Conservation (phyloP, 2,888 invertebrate species). For the Nomada ferruginata region DNA sequence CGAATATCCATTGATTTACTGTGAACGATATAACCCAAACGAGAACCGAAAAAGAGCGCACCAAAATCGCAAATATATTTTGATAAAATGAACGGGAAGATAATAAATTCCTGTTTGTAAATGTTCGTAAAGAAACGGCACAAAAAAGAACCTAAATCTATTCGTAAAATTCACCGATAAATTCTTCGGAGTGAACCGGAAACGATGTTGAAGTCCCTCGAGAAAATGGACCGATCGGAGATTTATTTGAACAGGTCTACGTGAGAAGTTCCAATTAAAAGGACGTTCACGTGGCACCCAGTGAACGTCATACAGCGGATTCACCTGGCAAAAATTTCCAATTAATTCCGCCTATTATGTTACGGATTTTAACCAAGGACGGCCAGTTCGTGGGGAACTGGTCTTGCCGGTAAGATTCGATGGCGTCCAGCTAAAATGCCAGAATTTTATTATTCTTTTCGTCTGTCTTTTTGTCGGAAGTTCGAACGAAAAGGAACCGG, state of each 20-base stretch:
- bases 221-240: not conserved
- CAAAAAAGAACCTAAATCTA: too few relatives aligned
- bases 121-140: too few relatives aligned
- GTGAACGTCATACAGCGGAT: constrained; percentile 40
- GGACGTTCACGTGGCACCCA: not conserved
- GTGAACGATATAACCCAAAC: too few relatives aligned
- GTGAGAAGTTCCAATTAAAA: constrained; percentile 4
- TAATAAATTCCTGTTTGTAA: too few relatives aligned
- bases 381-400: constrained; percentile 56
- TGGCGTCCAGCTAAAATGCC: constrained; percentile 28
- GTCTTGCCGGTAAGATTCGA: constrained; percentile 54
- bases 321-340: constrained; percentile 35
- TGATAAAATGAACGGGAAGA: too few relatives aligned
- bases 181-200: not conserved
- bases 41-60: too few relatives aligned
- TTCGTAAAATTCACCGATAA: too few relatives aligned
- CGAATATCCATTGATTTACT: too few relatives aligned
- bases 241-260: not conserved
- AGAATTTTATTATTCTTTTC: constrained; percentile 4
- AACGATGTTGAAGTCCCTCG: not conserved
- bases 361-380: constrained; percentile 62
- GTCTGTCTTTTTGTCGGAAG: not conserved
- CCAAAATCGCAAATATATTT: too few relatives aligned
- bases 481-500: constrained; percentile 16
- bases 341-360: constrained; percentile 69